Conservation (phyloP, 2,113 vertebrate genomes). For the Hippocampus zosterae region DNA sequence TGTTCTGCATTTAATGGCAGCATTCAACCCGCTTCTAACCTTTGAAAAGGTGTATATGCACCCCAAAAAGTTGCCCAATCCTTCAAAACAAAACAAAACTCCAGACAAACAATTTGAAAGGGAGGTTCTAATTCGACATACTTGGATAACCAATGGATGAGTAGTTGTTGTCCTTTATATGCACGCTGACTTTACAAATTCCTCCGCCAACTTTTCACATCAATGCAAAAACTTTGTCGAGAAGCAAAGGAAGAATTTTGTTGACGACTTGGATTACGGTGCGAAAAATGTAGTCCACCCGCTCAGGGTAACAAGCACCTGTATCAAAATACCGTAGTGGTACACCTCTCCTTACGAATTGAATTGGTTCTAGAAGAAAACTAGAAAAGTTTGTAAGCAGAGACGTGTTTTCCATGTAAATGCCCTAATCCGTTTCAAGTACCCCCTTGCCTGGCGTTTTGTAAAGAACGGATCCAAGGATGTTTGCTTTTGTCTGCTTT, state of each 20-base stretch:
- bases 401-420: too few species aligned
- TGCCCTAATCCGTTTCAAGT: too few species aligned
- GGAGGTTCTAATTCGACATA: conserved; percentile 35
- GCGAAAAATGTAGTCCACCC: not conserved
- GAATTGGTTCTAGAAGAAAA: too few species aligned
- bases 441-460: too few species aligned
- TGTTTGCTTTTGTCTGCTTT: too few species aligned
- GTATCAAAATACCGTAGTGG: too few species aligned
- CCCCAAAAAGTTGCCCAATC: conserved; percentile 17
- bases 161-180: too few species aligned
- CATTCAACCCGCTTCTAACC: conserved; percentile 18
- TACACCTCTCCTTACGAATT: too few species aligned
- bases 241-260: not conserved
- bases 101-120: conserved; percentile 39
- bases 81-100: conserved; percentile 23
- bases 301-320: not conserved
- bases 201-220: conserved; percentile 45
- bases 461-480: too few species aligned
- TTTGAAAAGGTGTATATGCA: conserved; percentile 6
- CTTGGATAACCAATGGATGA: conserved; percentile 21
- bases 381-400: too few species aligned
- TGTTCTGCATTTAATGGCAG: conserved; percentile 11
- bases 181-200: conserved; percentile 51
- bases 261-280: not conserved
- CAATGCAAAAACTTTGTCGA: conserved; percentile 35